phyloP scores from a whole-genome alignment of 2,888 invertebrate species.

The Harpalus rubripes region DNA sequence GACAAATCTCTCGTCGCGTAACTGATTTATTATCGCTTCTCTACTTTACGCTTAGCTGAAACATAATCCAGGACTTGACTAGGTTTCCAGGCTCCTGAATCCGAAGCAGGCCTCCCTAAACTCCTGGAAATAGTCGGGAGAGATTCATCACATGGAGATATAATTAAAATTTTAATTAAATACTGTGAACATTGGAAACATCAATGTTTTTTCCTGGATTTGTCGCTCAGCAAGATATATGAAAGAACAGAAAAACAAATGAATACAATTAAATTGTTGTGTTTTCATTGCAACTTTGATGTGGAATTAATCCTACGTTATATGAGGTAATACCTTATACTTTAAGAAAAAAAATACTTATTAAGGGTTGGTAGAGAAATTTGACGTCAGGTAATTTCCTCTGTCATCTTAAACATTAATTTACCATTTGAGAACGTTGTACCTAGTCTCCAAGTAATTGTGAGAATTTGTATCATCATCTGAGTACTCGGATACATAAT shows the following conservation, averaged over 20 bases:
- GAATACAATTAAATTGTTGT: neutral
- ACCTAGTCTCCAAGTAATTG: too few relatives aligned
- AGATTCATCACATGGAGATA: conserved; percentile 4
- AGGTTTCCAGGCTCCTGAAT: neutral
- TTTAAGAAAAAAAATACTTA: too few relatives aligned
- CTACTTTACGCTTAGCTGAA: conserved; percentile 53
- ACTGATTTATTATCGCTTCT: conserved; percentile 54
- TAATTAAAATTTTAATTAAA: conserved; percentile 55
- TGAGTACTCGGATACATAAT: too few relatives aligned
- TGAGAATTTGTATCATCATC: too few relatives aligned
- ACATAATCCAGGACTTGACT: conserved; percentile 34
- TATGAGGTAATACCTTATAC: too few relatives aligned
- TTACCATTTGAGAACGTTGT: too few relatives aligned
- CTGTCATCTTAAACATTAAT: too few relatives aligned
- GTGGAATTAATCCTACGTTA: too few relatives aligned
- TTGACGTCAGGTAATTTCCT: too few relatives aligned
- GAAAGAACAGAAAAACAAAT: neutral
- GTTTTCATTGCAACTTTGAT: too few relatives aligned
- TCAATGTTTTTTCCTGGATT: conserved; percentile 26
- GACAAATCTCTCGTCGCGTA: conserved; percentile 57
- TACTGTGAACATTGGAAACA: conserved; percentile 35
- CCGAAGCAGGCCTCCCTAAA: neutral
- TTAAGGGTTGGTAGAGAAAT: too few relatives aligned
- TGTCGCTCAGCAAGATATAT: conserved; percentile 1
- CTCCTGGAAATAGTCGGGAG: conserved; percentile 8